Evolutionary conservation across 2,888 invertebrate species (phyloP).

Genomic region (Athalia circularis): DNA sequence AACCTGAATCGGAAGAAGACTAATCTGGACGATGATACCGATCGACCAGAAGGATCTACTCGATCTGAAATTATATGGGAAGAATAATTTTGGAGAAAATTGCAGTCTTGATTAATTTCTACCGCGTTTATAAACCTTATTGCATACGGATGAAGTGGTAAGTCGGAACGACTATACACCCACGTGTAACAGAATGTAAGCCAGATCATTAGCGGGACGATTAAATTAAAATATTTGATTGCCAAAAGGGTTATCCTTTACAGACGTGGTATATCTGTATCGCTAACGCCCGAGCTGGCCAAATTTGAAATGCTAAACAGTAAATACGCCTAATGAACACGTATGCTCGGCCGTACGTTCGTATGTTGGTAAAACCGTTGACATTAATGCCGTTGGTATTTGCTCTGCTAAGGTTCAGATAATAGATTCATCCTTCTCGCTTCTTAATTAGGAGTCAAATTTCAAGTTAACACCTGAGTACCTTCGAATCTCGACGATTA

Average conservation of each 20-base stretch:
- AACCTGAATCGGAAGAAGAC: too few relatives aligned
- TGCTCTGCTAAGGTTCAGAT: slow-evolving; percentile 63
- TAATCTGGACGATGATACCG: too few relatives aligned
- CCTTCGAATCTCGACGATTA: not conserved
- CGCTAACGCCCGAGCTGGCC: slow-evolving; percentile 52
- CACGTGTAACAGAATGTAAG: slow-evolving; percentile 55
- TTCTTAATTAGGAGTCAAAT: slow-evolving; percentile 74
- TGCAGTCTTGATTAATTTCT: too few relatives aligned
- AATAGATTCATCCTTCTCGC: slow-evolving; percentile 74
- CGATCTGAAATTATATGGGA: too few relatives aligned
- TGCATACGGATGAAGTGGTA: slow-evolving; percentile 58
- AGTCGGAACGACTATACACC: slow-evolving; percentile 52
- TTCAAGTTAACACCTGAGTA: slow-evolving; percentile 65
- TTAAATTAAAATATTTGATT: slow-evolving; percentile 74
- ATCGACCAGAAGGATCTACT: too few relatives aligned
- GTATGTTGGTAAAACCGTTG: slow-evolving; percentile 70
- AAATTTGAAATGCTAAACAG: slow-evolving; percentile 74
- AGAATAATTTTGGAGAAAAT: too few relatives aligned
- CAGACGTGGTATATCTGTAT: slow-evolving; percentile 52
- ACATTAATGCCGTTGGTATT: slow-evolving; percentile 67
- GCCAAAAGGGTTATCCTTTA: slow-evolving; percentile 58
- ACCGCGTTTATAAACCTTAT: slow-evolving; percentile 50
- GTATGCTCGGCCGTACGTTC: slow-evolving; percentile 69
- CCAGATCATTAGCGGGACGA: slow-evolving; percentile 55
- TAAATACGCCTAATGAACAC: slow-evolving; percentile 74